Evolutionary conservation across 2,888 invertebrate species (phyloP).

Genomic region (Falcaria lacertinaria): DNA sequence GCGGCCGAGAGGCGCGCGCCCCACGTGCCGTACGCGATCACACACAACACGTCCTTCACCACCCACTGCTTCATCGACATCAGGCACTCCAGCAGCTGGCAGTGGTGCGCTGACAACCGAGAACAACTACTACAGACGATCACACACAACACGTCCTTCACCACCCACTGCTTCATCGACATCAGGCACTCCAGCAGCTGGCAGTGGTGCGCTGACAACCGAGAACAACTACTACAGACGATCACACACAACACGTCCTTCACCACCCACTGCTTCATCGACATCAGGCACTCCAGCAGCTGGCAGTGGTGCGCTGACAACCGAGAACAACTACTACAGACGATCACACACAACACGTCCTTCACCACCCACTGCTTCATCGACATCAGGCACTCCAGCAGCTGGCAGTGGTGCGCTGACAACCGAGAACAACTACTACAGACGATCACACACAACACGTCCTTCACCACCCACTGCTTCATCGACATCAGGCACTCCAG

Average conservation of each 20-base stretch:
- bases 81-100: slow-evolving; percentile 96
- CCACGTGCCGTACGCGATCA: slow-evolving; percentile 97
- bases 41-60: slow-evolving; percentile 95
- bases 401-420: slow-evolving; percentile 96
- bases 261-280: slow-evolving; percentile 92
- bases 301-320: slow-evolving; percentile 96
- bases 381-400: slow-evolving; percentile 97
- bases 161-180: slow-evolving; percentile 93
- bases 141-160: slow-evolving; percentile 95
- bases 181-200: slow-evolving; percentile 97
- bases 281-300: slow-evolving; percentile 97
- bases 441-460: slow-evolving; percentile 47
- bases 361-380: slow-evolving; percentile 93
- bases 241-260: slow-evolving; percentile 97
- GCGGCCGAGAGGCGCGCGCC: slow-evolving; percentile 96
- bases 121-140: no score
- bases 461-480: slow-evolving; percentile 93
- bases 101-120: slow-evolving; percentile 95
- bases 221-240: no score
- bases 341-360: slow-evolving; percentile 96
- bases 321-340: no score
- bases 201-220: slow-evolving; percentile 95
- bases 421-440: no score
- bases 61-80: slow-evolving; percentile 96
- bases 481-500: slow-evolving; percentile 97